phyloP scores from a whole-genome alignment of 2,113 vertebrate species.

The Hirundichthys speculiger region DNA sequence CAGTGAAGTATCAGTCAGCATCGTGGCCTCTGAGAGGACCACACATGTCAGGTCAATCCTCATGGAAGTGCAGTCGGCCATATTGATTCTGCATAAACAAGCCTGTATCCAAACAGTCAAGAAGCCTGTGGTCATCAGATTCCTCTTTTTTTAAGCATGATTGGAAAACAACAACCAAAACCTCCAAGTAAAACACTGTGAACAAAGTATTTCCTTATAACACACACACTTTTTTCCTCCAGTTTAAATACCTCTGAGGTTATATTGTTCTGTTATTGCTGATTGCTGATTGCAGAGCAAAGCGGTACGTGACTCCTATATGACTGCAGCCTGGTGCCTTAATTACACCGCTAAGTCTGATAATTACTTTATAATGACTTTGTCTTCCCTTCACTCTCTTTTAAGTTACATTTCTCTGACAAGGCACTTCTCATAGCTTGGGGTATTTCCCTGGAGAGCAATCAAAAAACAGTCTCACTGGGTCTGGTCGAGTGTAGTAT shows the following conservation, averaged over 20 bases:
- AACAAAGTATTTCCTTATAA: conserved; percentile 13
- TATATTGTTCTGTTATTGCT: background rate
- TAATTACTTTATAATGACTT: conserved; percentile 57
- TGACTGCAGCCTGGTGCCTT: conserved; percentile 38
- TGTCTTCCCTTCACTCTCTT: conserved; percentile 12
- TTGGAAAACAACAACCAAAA: conserved; percentile 47
- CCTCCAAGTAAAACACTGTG: conserved; percentile 41
- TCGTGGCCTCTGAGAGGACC: conserved; percentile 10
- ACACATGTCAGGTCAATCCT: background rate
- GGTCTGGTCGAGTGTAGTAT: background rate
- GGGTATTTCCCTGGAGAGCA: background rate
- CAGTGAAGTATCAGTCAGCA: conserved; percentile 1
- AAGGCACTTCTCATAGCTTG: conserved; percentile 12
- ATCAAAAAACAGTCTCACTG: conserved; percentile 16
- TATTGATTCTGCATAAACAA: conserved; percentile 71
- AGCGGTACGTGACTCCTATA: background rate
- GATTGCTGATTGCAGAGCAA: conserved; percentile 19
- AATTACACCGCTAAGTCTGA: conserved; percentile 34
- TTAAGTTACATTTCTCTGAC: conserved; percentile 28
- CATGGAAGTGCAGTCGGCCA: conserved; percentile 6
- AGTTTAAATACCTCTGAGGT: conserved; percentile 4
- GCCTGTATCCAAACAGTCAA: conserved; percentile 42
- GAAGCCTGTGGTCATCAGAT: conserved; percentile 64
- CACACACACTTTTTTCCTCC: background rate
- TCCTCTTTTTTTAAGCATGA: conserved; percentile 44